Evolutionary conservation across 2,797 vertebrate species (phyloP).

Genomic region (Sitta carolinensis): DNA sequence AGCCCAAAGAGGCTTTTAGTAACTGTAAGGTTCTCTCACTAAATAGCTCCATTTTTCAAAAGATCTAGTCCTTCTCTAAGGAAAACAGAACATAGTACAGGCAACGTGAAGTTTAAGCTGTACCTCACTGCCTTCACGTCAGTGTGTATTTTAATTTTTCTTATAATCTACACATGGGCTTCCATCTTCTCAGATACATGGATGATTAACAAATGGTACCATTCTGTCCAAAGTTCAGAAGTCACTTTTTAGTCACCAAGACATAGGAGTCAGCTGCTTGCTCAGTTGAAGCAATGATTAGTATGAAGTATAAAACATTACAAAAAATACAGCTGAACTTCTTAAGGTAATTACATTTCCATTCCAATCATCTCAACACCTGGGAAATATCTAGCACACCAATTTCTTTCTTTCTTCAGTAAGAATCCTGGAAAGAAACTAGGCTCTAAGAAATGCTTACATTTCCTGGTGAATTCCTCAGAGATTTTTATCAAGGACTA

Average conservation of each 20-base stretch:
- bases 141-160: background rate
- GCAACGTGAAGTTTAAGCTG: background rate
- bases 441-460: background rate
- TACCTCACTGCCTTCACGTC: background rate
- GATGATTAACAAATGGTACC: background rate
- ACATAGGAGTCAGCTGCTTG: background rate
- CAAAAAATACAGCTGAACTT: background rate
- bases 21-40: background rate
- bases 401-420: background rate
- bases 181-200: background rate
- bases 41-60: background rate
- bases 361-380: background rate
- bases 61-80: background rate
- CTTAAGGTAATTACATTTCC: background rate
- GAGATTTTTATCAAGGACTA: background rate
- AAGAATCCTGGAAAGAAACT: background rate
- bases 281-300: background rate
- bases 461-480: background rate
- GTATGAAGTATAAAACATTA: background rate
- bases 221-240: background rate
- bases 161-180: background rate
- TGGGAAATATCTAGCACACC: background rate
- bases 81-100: background rate
- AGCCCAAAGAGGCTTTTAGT: background rate
- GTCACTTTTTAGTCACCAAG: background rate